A percentile compares a stretch with the other conserved stretches of the same genome.
These are phyloP conservation scores for Heliconius ismenius DNA, from an alignment of 2,888 invertebrate species.

Conservation along the genomic window DNA sequence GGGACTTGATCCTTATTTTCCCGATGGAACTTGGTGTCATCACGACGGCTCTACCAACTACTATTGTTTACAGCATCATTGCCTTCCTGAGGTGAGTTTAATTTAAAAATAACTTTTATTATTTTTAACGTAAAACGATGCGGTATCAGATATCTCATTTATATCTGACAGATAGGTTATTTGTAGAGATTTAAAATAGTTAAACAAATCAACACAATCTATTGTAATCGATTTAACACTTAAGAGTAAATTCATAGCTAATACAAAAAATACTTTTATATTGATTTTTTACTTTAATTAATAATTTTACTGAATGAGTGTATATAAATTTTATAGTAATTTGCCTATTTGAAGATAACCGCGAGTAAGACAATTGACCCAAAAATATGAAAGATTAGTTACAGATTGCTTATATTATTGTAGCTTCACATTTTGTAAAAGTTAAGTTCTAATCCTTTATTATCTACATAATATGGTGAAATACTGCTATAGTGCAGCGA, in stretches of 20 bases:
- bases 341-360: too few relatives aligned
- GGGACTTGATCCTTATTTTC: constrained; percentile 87
- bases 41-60: constrained; percentile 84
- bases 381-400: too few relatives aligned
- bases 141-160: neutral
- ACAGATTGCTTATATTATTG: too few relatives aligned
- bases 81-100: constrained; percentile 85
- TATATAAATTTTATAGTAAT: too few relatives aligned
- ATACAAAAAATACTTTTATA: too few relatives aligned
- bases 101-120: neutral
- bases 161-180: neutral
- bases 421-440: neutral
- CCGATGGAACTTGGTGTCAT: constrained; percentile 92
- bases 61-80: constrained; percentile 88
- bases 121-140: neutral
- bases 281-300: too few relatives aligned
- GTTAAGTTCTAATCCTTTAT: neutral
- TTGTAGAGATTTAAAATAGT: neutral
- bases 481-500: neutral
- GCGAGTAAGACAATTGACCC: too few relatives aligned
- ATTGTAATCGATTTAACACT: neutral
- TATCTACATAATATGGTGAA: neutral
- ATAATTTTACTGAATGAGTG: too few relatives aligned
- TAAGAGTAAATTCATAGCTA: neutral
- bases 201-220: neutral